These are phyloP conservation scores for Epiblema foenella DNA, from an alignment of 2,888 invertebrate species.

Conservation along the genomic window DNA sequence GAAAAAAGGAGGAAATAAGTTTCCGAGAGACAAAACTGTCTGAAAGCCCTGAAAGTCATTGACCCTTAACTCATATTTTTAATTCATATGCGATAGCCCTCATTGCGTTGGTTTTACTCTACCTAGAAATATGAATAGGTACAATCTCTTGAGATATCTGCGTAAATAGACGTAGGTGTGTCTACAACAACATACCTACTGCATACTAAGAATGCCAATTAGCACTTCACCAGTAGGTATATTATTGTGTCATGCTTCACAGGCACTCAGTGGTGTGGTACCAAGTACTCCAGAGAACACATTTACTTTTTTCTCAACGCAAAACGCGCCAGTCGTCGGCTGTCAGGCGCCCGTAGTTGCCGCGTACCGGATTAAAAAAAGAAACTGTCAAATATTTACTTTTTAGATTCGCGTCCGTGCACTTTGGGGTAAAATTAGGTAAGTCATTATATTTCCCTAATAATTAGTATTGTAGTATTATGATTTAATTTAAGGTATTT, in stretches of 20 bases:
- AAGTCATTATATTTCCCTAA: constrained; percentile 14
- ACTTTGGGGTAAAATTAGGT: constrained; percentile 28
- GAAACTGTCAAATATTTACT: constrained; percentile 20
- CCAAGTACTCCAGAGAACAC: background rate
- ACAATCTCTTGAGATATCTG: no score
- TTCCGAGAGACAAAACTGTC: no score
- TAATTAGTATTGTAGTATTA: background rate
- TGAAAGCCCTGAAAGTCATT: no score
- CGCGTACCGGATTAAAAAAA: constrained; percentile 31
- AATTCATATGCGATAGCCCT: no score
- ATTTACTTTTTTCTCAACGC: constrained; percentile 28
- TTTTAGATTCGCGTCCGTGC: constrained; percentile 21
- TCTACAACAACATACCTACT: background rate
- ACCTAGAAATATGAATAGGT: no score
- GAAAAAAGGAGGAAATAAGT: no score
- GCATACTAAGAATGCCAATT: constrained; percentile 1
- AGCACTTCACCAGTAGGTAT: no score
- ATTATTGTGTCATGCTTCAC: no score
- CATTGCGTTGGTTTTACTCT: no score
- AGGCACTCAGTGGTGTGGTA: background rate
- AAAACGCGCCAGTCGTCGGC: constrained; percentile 32
- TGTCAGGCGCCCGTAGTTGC: constrained; percentile 21
- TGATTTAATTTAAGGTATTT: background rate
- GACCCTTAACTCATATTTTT: no score
- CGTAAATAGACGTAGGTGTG: background rate